A percentile compares a stretch with the other conserved stretches of the same genome.
phyloP scores from a whole-genome alignment of 2,797 vertebrate species.

The Odontamblyopus lacepedii region DNA sequence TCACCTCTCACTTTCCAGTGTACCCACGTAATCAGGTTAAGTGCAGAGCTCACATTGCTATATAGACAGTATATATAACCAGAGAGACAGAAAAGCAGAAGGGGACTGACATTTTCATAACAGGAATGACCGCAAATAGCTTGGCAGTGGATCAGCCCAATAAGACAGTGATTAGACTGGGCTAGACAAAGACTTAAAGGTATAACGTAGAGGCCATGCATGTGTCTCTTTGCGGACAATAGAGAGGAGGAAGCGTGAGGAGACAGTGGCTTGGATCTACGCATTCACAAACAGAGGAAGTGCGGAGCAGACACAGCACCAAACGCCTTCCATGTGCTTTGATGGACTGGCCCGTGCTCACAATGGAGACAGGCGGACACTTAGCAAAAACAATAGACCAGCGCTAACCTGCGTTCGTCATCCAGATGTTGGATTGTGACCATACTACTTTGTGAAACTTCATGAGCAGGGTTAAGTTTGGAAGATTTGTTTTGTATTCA shows the following conservation, averaged over 20 bases:
- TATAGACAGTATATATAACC: background rate
- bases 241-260: conserved; percentile 61
- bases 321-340: conserved; percentile 65
- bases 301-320: conserved; percentile 65
- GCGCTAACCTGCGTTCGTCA: conserved; percentile 35
- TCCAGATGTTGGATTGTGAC: conserved; percentile 18
- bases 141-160: conserved; percentile 56
- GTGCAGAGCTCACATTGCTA: conserved; percentile 14
- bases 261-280: conserved; percentile 59
- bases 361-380: conserved; percentile 66
- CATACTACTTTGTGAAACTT: conserved; percentile 7
- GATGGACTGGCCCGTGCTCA: conserved; percentile 67
- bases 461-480: background rate
- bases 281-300: conserved; percentile 72
- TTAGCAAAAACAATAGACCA: conserved; percentile 50
- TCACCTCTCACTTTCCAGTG: conserved; percentile 27
- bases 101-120: conserved; percentile 61
- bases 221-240: conserved; percentile 55
- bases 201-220: conserved; percentile 19
- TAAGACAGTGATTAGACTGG: conserved; percentile 57
- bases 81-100: conserved; percentile 24
- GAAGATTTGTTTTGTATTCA: background rate
- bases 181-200: conserved; percentile 22
- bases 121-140: conserved; percentile 75
- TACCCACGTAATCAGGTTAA: conserved; percentile 36